These are phyloP conservation scores for Drosophila ustulata DNA, from an alignment of 2,888 invertebrate species.

Conservation along the genomic window DNA sequence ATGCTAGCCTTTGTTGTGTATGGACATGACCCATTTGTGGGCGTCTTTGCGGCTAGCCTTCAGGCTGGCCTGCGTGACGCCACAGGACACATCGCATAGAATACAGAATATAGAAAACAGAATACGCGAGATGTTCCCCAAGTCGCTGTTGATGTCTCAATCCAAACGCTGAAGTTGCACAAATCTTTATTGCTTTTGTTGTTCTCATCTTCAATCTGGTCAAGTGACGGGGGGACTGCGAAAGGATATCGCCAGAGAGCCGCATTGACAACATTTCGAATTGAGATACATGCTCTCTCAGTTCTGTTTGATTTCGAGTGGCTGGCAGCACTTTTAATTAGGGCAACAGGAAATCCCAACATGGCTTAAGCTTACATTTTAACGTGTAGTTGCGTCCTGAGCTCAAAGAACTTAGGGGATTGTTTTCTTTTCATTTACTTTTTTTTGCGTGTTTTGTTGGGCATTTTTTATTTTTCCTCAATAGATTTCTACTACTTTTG, in stretches of 20 bases:
- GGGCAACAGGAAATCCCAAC: slow-evolving; percentile 23
- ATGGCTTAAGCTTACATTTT: slow-evolving; percentile 51
- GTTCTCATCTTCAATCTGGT: slow-evolving; percentile 19
- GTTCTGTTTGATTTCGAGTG: slow-evolving; percentile 5
- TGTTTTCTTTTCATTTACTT: slow-evolving; percentile 36
- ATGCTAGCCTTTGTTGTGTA: slow-evolving; percentile 24
- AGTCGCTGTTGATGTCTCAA: slow-evolving; percentile 18
- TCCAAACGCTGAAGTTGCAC: slow-evolving; percentile 65
- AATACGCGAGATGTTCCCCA: slow-evolving; percentile 15
- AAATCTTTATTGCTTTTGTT: slow-evolving; percentile 66
- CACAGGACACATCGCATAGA: slow-evolving; percentile 51
- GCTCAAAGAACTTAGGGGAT: slow-evolving; percentile 19
- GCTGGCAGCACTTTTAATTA: slow-evolving; percentile 39
- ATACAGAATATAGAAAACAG: too few species aligned
- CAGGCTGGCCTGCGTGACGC: slow-evolving; percentile 47
- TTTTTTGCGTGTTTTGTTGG: slow-evolving; percentile 16
- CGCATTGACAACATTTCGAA: not conserved
- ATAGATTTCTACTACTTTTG: slow-evolving; percentile 25
- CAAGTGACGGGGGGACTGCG: slow-evolving; percentile 1
- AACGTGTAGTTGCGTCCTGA: slow-evolving; percentile 14
- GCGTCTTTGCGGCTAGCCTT: slow-evolving; percentile 46
- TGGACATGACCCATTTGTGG: slow-evolving; percentile 9
- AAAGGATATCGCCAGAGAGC: slow-evolving; percentile 6
- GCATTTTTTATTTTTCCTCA: slow-evolving; percentile 17
- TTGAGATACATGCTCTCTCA: slow-evolving; percentile 7